Evolutionary conservation across 1,140 invertebrate genomes (phyloP).

Genomic region (Micrasema longulum): DNA sequence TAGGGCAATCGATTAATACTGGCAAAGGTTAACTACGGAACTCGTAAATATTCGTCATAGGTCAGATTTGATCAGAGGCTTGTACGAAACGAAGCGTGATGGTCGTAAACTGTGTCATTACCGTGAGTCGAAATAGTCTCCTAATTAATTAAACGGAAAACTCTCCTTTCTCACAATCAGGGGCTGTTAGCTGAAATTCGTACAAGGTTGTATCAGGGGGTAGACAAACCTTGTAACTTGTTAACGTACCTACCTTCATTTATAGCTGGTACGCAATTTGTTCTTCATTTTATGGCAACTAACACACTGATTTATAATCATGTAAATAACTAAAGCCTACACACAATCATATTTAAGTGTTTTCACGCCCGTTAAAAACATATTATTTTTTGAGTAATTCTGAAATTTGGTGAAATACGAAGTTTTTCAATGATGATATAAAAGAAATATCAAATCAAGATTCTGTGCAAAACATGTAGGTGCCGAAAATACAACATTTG

Average conservation of each 20-base stretch:
- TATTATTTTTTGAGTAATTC: too few species aligned
- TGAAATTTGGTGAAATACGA: too few species aligned
- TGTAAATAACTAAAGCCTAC: too few species aligned
- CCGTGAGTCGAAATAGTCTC: constrained; percentile 4
- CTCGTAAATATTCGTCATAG: constrained; percentile 38
- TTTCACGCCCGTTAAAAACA: too few species aligned
- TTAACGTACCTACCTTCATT: too few species aligned
- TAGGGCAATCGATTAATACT: constrained; percentile 5
- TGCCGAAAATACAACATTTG: too few species aligned
- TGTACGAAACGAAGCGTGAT: neutral
- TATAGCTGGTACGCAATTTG: neutral
- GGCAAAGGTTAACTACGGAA: constrained; percentile 20
- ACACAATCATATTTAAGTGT: too few species aligned
- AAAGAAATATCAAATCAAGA: too few species aligned
- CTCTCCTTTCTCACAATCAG: constrained; percentile 20
- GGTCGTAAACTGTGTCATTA: constrained; percentile 32
- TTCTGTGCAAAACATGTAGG: too few species aligned
- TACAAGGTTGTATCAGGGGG: constrained; percentile 2
- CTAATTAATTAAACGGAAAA: constrained; percentile 36
- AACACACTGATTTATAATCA: too few species aligned
- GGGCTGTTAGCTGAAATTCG: constrained; percentile 2
- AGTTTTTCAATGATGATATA: too few species aligned
- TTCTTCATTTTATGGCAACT: too few species aligned
- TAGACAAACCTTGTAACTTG: neutral
- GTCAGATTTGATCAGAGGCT: constrained; percentile 30